These are phyloP conservation scores for Tyto alba DNA, from an alignment of 2,113 vertebrate genomes.

Conservation along the genomic window DNA sequence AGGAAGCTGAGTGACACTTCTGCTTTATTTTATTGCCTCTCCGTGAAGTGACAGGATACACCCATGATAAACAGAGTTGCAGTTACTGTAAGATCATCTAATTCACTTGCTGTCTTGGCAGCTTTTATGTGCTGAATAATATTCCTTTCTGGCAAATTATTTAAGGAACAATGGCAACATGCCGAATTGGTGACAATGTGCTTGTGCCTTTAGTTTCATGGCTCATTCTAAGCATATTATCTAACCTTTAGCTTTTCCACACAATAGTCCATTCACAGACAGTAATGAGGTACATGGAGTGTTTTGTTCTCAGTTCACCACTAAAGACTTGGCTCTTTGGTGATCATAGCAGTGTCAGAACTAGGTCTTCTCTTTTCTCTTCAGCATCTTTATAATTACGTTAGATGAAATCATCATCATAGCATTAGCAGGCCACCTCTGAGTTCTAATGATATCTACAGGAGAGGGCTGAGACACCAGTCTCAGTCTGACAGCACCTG, in stretches of 20 bases:
- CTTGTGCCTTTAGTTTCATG: background rate
- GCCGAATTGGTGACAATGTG: conserved; percentile 8
- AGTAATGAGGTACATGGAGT: background rate
- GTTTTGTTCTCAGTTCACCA: background rate
- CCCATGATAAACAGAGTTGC: conserved; percentile 34
- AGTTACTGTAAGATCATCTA: conserved; percentile 29
- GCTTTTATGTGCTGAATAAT: conserved; percentile 20
- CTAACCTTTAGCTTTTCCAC: background rate
- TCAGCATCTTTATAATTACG: background rate
- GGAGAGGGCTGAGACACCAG: background rate
- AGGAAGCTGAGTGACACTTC: background rate
- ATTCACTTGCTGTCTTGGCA: conserved; percentile 12
- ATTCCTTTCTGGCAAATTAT: conserved; percentile 36
- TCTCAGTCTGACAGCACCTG: background rate
- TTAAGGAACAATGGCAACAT: conserved; percentile 44
- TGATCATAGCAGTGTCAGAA: background rate
- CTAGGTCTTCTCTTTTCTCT: background rate
- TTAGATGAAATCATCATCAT: background rate
- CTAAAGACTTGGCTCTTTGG: background rate
- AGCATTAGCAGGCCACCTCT: background rate
- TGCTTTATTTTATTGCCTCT: conserved; percentile 42
- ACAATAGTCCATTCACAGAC: background rate
- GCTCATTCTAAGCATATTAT: conserved; percentile 24
- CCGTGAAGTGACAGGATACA: conserved; percentile 21
- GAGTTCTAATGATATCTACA: background rate